phyloP scores from a whole-genome alignment of 2,797 vertebrate genomes.

The Spheniscus humboldti region DNA sequence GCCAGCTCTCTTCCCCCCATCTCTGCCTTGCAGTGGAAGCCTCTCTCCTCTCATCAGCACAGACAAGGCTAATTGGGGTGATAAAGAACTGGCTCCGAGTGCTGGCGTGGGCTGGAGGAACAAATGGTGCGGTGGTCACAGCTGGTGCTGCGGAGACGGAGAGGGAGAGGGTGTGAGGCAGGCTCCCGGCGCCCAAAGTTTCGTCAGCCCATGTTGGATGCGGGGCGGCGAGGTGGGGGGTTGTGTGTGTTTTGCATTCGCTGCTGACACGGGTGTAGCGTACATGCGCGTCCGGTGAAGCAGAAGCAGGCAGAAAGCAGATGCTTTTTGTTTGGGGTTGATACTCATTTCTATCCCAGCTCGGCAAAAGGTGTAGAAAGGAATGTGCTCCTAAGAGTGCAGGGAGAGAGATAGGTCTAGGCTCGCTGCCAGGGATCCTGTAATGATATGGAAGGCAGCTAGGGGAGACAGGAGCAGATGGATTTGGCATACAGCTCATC shows the following conservation, averaged over 20 bases:
- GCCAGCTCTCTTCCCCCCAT: not conserved
- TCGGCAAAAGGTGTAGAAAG: slow-evolving; percentile 50
- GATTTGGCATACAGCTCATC: slow-evolving; percentile 63
- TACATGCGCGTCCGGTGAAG: slow-evolving; percentile 41
- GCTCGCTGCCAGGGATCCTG: slow-evolving; percentile 61
- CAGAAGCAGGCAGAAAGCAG: slow-evolving; percentile 66
- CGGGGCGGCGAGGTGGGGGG: slow-evolving; percentile 15
- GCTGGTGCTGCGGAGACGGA: slow-evolving; percentile 53
- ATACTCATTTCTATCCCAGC: slow-evolving; percentile 67
- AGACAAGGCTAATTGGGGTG: slow-evolving; percentile 55
- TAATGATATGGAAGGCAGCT: slow-evolving; percentile 38
- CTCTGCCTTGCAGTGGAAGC: slow-evolving; percentile 25
- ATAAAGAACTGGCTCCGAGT: slow-evolving; percentile 27
- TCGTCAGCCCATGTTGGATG: not conserved
- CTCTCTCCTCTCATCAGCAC: slow-evolving; percentile 62
- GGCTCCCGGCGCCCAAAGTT: not conserved
- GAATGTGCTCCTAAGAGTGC: slow-evolving; percentile 63
- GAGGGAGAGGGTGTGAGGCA: slow-evolving; percentile 49
- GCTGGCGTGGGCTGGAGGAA: slow-evolving; percentile 43
- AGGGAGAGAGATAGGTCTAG: slow-evolving; percentile 55
- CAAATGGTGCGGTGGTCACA: slow-evolving; percentile 47
- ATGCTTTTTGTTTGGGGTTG: slow-evolving; percentile 67
- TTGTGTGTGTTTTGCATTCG: slow-evolving; percentile 33
- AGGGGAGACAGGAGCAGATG: slow-evolving; percentile 39
- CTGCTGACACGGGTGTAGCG: slow-evolving; percentile 28